phyloP scores from a whole-genome alignment of 1,140 invertebrate species.

The Ips nitidus region DNA sequence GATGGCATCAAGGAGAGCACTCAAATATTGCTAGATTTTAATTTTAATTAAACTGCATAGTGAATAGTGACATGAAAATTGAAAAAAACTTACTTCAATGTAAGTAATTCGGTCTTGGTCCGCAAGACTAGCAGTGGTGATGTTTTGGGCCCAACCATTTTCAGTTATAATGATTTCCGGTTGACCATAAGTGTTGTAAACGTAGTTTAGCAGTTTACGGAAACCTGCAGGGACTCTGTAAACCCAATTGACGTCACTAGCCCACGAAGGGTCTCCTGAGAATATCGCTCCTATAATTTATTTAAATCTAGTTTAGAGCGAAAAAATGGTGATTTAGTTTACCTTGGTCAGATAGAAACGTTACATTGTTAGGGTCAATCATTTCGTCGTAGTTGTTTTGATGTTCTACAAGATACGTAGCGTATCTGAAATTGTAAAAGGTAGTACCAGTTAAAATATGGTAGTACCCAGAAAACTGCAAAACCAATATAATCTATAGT shows the following conservation, averaged over 20 bases:
- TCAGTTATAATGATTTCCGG: conserved; percentile 57
- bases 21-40: conserved; percentile 14
- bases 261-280: conserved; percentile 24
- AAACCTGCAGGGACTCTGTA: conserved; percentile 63
- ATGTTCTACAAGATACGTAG: too few species aligned
- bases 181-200: conserved; percentile 57
- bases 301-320: too few species aligned
- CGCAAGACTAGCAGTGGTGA: conserved; percentile 36
- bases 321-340: background rate
- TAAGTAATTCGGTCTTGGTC: conserved; percentile 16
- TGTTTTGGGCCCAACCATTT: conserved; percentile 59
- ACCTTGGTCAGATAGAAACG: conserved; percentile 3
- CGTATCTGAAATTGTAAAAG: background rate
- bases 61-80: background rate
- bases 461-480: too few species aligned
- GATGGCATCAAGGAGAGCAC: conserved; percentile 6
- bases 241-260: conserved; percentile 9
- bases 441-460: too few species aligned
- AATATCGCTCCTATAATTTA: too few species aligned
- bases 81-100: conserved; percentile 14
- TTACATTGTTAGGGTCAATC: too few species aligned
- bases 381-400: background rate
- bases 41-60: background rate
- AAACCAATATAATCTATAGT: too few species aligned
- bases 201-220: conserved; percentile 66